Base-by-base conservation (phyloP, 2,113 vertebrate species). In the Oplegnathus fasciatus region DNA sequence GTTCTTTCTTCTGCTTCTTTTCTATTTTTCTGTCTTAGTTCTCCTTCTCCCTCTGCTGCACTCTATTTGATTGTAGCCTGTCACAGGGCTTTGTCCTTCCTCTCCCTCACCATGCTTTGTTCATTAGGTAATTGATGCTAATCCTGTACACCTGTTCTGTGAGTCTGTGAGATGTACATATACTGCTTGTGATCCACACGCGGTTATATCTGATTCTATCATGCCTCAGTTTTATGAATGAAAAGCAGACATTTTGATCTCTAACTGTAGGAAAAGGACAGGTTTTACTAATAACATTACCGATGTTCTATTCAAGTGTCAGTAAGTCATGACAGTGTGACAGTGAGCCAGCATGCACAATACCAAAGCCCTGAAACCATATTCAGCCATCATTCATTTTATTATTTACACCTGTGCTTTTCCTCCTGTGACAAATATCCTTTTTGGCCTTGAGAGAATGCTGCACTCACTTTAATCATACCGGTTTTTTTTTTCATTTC, bases 51-150 rank as follows among this genome's bases (percentile, higher is more conserved):
- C 60, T 42, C 13, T 44, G 30, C 17, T 66, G 76, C 80, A 81
- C 78, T 83, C 72, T 80, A 34, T 76, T 84, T 88, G 79, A 88
- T 81, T 91, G 54, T 52, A 57, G 74, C n/a, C 9, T 22, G 30
- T 55, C 58, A 10, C 40, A 46, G 26, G 30, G 52, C 57, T 88
- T 71, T 78, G 72, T 81, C 57, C 69, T 46, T 30, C 68, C 22
- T 75, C 58, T 62, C 24, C 26, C 65, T 86, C 66, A 11, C 57
- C 55, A 64, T 32, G 52, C 61, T 22, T 62, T 54, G 26, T 62
- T 91, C 80, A 91, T 93, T 82, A 91, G 74, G 81, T 79, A 75
- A 92, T 60, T 77, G 81, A 83, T 71, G 44, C 76, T 87, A 69
- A 87, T 89, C 84, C 84, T 44, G 74, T 28, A 64, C 89, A 92